Conservation (phyloP, 2,888 invertebrate species). For the Eumerus sabulonum region DNA sequence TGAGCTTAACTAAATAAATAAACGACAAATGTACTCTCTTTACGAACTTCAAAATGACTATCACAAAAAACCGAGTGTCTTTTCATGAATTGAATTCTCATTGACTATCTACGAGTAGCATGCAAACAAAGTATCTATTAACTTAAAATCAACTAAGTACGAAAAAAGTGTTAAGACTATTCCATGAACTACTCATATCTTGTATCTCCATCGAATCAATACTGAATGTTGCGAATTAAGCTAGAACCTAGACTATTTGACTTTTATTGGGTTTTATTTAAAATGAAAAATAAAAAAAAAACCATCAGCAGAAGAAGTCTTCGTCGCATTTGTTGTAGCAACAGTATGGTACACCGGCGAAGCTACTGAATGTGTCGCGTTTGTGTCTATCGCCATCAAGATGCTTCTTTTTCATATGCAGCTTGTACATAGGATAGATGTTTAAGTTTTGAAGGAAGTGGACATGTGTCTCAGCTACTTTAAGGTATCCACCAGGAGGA, state of each 20-base stretch:
- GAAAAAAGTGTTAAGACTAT: too few relatives aligned
- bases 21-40: too few relatives aligned
- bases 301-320: constrained; percentile 75
- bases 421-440: constrained; percentile 75
- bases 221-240: constrained; percentile 35
- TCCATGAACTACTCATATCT: too few relatives aligned
- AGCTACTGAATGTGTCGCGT: constrained; percentile 71
- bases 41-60: constrained; percentile 7
- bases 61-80: constrained; percentile 26
- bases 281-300: too few relatives aligned
- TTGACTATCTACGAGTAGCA: constrained; percentile 17
- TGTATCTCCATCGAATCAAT: too few relatives aligned
- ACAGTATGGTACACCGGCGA: constrained; percentile 75
- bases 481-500: constrained; percentile 76
- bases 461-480: constrained; percentile 74
- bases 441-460: constrained; percentile 73
- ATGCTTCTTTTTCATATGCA: constrained; percentile 68
- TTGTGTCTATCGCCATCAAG: constrained; percentile 72
- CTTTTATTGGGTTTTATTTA: too few relatives aligned
- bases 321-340: constrained; percentile 75
- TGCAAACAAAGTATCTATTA: constrained; percentile 13
- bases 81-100: constrained; percentile 5
- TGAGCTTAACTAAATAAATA: neutral
- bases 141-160: constrained; percentile 8
- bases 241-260: neutral